Base-by-base conservation (phyloP, 1,140 invertebrate species). In the Platorchestia sp. region DNA sequence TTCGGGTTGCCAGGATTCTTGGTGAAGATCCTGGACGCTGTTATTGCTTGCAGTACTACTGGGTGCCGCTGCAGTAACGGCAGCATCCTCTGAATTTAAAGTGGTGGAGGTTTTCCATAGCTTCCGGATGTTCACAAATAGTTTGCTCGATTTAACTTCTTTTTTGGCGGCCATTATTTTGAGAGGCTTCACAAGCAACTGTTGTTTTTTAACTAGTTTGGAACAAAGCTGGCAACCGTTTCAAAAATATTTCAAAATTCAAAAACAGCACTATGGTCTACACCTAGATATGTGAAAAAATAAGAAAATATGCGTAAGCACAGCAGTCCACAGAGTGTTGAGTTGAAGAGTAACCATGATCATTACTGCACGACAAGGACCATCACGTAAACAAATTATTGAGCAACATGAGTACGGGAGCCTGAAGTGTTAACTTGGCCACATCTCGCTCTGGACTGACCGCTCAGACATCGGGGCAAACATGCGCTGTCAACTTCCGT, bases 1-100 rank as follows among this genome's bases (percentile, higher is more conserved):
- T 40, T 93, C 91, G 10, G 91, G 91, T 45, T 93, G 91, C 91
- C 43, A 45, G 3, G 91, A 36, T 86, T 41, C 86, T 86, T 86
- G 86, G 14, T 89, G 41, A 0, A 89, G 41, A 89, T 89, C 27
- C 14, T 89, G 36, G 14, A 44, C 41, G 43, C 0, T 89, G 7
- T 42, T 89, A 41, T 42, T 6, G 14, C 14, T 43, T 16, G 41
- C 5, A 42, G 87, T 89, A 14, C 42, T 44, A 14, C 43, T 89
- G 43, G 41, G 36, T 75, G 36, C 59, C 59, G 27, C 59, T 75
- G 59, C 1, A 75, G 59, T 75, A 22, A 75, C 27, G 14, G 59
- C 59, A 27, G 45, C 6, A 42, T 93, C 91, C 0, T 19, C 43
- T 10, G 91, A 45, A 93, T 41, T 45, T 45, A 45, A 19, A 91